Conservation (phyloP, 2,888 invertebrate species). For the Amphipyra tragopoginis region DNA sequence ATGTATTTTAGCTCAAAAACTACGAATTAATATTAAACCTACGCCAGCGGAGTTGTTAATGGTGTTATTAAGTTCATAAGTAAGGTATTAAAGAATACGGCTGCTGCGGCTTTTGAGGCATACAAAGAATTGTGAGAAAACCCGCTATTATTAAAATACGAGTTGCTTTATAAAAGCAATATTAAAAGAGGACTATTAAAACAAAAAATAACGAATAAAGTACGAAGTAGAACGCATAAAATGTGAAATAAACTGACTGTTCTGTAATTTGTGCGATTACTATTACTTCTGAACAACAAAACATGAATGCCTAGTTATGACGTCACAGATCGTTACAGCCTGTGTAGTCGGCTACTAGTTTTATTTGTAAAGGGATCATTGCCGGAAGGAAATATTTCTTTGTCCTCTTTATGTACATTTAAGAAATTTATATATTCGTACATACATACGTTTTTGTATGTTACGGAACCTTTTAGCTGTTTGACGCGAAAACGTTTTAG, state of each 20-base stretch:
- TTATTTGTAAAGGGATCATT: constrained; percentile 33
- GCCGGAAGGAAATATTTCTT: constrained; percentile 38
- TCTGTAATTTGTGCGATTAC: constrained; percentile 1
- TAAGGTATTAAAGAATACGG: constrained; percentile 23
- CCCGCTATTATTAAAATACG: constrained; percentile 3
- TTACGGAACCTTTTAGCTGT: constrained; percentile 26
- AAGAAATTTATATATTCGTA: constrained; percentile 12
- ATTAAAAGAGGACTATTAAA: constrained; percentile 10
- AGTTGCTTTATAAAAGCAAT: constrained; percentile 9
- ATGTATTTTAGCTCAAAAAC: constrained; percentile 13
- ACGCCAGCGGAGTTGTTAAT: constrained; percentile 4
- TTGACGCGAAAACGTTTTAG: constrained; percentile 36
- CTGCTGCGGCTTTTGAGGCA: too few relatives aligned
- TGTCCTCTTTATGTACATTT: constrained; percentile 32
- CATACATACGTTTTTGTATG: constrained; percentile 10
- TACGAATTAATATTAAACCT: constrained; percentile 14
- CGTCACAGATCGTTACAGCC: constrained; percentile 22
- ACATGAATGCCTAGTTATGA: constrained; percentile 8
- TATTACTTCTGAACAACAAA: constrained; percentile 17
- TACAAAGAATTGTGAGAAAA: constrained; percentile 31
- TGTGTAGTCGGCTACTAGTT: constrained; percentile 6
- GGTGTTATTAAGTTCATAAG: constrained; percentile 16
- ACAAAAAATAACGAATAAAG: not conserved
- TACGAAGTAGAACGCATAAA: constrained; percentile 2
- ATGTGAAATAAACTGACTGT: constrained; percentile 3